Evolutionary conservation across 2,113 vertebrate genomes (phyloP).

Genomic region (Neodon shergylaensis): DNA sequence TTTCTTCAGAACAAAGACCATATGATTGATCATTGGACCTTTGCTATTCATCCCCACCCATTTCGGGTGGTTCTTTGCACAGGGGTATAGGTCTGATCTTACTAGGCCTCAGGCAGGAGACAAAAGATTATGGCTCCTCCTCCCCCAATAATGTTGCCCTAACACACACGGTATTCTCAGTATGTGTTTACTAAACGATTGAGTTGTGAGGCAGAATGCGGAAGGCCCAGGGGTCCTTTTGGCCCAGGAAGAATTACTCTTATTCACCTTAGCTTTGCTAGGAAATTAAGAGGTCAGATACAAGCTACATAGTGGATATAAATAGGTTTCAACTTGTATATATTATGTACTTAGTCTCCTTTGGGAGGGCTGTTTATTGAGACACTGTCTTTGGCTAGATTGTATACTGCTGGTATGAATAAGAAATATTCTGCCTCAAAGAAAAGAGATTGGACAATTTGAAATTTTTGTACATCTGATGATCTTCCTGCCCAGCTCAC

Average conservation of each 20-base stretch:
- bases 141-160: too few relatives aligned
- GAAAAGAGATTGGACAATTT: neutral
- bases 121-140: neutral
- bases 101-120: neutral
- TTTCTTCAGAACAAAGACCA: conserved; percentile 17
- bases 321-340: neutral
- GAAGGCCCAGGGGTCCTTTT: neutral
- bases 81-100: neutral
- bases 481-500: neutral
- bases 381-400: neutral
- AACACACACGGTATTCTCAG: neutral
- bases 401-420: neutral
- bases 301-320: neutral
- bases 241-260: neutral
- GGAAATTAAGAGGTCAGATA: neutral
- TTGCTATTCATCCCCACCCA: neutral
- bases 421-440: neutral
- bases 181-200: neutral
- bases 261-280: neutral
- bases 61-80: neutral
- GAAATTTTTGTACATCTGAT: neutral
- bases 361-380: neutral
- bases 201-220: neutral
- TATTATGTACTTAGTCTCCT: neutral
- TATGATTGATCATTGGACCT: neutral